Conservation (phyloP, 2,797 vertebrate genomes). For the Craterocephalus amniculus region DNA sequence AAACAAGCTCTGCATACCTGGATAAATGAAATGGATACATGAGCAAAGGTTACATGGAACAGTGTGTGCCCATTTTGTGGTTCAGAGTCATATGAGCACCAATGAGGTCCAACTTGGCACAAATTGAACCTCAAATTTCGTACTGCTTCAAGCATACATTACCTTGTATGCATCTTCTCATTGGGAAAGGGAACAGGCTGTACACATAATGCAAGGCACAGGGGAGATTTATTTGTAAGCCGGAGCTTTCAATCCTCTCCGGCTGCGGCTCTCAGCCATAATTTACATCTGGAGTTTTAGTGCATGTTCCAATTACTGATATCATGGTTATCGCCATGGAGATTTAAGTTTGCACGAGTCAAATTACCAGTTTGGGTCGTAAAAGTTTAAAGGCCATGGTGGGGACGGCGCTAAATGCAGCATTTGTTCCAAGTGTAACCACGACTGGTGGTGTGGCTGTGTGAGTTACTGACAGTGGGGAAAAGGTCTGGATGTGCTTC, state of each 20-base stretch:
- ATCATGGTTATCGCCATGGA: slow-evolving; percentile 48
- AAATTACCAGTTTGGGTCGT: slow-evolving; percentile 48
- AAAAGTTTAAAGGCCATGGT: slow-evolving; percentile 54
- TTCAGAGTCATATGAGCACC: slow-evolving; percentile 10
- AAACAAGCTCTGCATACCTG: slow-evolving; percentile 39
- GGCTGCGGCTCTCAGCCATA: slow-evolving; percentile 39
- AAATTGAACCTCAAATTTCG: slow-evolving; percentile 17
- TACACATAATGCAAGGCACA: slow-evolving; percentile 41
- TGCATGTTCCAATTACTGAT: slow-evolving; percentile 64
- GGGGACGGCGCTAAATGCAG: slow-evolving; percentile 16
- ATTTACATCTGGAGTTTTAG: slow-evolving; percentile 63
- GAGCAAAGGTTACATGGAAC: slow-evolving; percentile 6
- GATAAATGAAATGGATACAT: slow-evolving; percentile 26
- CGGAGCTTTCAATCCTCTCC: slow-evolving; percentile 56
- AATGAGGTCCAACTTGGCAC: slow-evolving; percentile 14
- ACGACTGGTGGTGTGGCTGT: not conserved
- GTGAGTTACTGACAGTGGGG: slow-evolving; percentile 1
- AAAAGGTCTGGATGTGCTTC: not conserved
- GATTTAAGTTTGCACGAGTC: slow-evolving; percentile 44
- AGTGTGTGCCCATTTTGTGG: slow-evolving; percentile 13
- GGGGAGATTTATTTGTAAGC: slow-evolving; percentile 55
- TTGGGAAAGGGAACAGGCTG: slow-evolving; percentile 6
- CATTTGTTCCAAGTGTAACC: slow-evolving; percentile 13
- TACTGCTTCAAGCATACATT: slow-evolving; percentile 23
- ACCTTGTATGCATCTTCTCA: slow-evolving; percentile 20